Percentiles rank a stretch among this genome's conserved stretches.
phyloP scores from a whole-genome alignment of 2,113 vertebrate genomes.

The Polypterus bichir region DNA sequence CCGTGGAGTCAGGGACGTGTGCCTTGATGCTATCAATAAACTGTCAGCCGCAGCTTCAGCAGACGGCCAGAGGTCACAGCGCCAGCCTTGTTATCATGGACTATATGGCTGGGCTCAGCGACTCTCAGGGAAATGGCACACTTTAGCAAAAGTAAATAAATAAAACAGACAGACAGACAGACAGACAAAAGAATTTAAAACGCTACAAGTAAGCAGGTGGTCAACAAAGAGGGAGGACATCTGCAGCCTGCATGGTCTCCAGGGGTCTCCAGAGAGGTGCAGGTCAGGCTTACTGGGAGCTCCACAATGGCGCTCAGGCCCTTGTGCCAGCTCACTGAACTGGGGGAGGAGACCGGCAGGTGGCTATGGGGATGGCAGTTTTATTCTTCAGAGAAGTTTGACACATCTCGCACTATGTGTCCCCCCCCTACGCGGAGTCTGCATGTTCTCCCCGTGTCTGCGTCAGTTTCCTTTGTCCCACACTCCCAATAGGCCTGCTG shows the following conservation, averaged over 20 bases:
- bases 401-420: too few relatives aligned
- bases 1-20: slow-evolving; percentile 42
- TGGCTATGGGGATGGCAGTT: too few relatives aligned
- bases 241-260: not conserved
- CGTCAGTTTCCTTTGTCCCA: too few relatives aligned
- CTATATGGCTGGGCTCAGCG: slow-evolving; percentile 18
- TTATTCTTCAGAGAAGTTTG: too few relatives aligned
- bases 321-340: too few relatives aligned
- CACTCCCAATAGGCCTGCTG: too few relatives aligned
- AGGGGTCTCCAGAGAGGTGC: not conserved
- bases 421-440: too few relatives aligned
- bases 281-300: too few relatives aligned
- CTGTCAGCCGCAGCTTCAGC: slow-evolving; percentile 30
- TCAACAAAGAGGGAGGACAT: too few relatives aligned
- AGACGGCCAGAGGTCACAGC: slow-evolving; percentile 28
- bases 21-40: slow-evolving; percentile 61
- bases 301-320: too few relatives aligned
- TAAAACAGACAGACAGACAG: not conserved
- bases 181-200: slow-evolving; percentile 1
- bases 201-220: not conserved
- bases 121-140: slow-evolving; percentile 30
- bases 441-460: too few relatives aligned
- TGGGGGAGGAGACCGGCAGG: too few relatives aligned
- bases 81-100: slow-evolving; percentile 9
- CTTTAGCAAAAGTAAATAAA: slow-evolving; percentile 16